Base-by-base conservation (phyloP, 2,797 vertebrate species). In the Semaprochilodus insignis region DNA sequence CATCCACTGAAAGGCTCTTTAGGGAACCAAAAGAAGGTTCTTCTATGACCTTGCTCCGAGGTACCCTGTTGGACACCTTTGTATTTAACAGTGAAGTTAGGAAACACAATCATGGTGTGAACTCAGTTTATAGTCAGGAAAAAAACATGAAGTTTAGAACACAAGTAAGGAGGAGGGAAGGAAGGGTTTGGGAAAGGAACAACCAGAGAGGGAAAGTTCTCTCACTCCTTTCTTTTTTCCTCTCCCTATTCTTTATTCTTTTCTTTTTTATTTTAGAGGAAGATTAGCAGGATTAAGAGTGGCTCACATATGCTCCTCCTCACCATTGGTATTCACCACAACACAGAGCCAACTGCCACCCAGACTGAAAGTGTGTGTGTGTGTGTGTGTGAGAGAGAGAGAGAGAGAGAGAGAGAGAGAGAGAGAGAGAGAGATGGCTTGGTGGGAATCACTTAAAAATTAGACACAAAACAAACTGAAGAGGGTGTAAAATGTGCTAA, bases 201-300 rank as follows among this genome's bases (percentile, higher is more conserved):
- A 90, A 92, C 94, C 94, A 93, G 92, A 93, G 89, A 93, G 92
- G 92, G 91, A 84, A 85, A 71, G 89, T 95, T 95, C 88, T 91
- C 90, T 88, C 88, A 88, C 87, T 90, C 89, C 17, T 71, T 92
- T 90, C 84, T 89, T 89, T 44, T 89, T 86, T 81, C 40, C n/a
- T 25, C 59, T 66, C 59, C 55, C 87, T 80, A 67, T 81, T 25
- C 84, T 85, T 89, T 91, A 87, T 87, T 85, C 86, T 89, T 90
- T 87, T 89, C 77, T 89, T 92, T 48, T 90, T 91, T 91, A 91
- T 93, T 94, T 95, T 95, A 95, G 95, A 97, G 95, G 92, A 91
- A 98, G 97, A 99, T 98, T 98, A 98, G 96, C 94, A 95, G 97
- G 97, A 98, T 99, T 98, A 99, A 95, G 95, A 95, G 95, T 95